These are phyloP conservation scores for Delphinapterus leucas DNA, from an alignment of 2,113 vertebrate species.

Conservation along the genomic window DNA sequence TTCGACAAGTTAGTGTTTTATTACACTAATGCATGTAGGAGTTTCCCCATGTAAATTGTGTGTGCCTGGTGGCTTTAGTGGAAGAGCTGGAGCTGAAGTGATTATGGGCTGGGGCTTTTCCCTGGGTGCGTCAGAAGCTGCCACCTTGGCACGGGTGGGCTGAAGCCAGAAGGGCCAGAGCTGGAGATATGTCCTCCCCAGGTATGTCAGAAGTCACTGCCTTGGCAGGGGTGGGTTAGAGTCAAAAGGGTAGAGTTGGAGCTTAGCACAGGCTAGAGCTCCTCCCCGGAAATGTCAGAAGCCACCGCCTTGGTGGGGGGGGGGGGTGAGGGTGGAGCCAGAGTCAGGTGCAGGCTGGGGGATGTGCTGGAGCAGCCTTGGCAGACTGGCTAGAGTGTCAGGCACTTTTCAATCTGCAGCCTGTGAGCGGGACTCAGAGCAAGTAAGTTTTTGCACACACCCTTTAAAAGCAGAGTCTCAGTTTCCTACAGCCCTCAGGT, in stretches of 20 bases:
- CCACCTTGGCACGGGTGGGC: background rate
- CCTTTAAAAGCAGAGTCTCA: background rate
- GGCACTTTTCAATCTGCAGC: background rate
- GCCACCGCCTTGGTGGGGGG: too few species aligned
- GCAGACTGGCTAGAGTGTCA: background rate
- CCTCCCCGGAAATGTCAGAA: too few species aligned
- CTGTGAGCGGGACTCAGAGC: background rate
- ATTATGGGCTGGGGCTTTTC: background rate
- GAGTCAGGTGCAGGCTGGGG: background rate
- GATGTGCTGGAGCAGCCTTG: background rate
- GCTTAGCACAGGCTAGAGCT: too few species aligned
- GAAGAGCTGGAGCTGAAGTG: background rate
- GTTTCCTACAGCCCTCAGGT: background rate
- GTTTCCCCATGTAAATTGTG: rapidly evolving
- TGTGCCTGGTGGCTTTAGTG: background rate
- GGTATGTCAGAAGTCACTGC: background rate
- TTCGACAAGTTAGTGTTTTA: background rate
- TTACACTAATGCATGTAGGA: background rate
- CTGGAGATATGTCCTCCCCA: background rate
- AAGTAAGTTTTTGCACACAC: rapidly evolving
- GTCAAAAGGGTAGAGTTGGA: too few species aligned
- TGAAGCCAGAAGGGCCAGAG: background rate
- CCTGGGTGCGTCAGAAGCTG: background rate
- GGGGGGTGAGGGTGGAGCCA: background rate
- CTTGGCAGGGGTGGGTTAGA: background rate